phyloP scores from a whole-genome alignment of 2,888 invertebrate species.

The Polietes domitor region DNA sequence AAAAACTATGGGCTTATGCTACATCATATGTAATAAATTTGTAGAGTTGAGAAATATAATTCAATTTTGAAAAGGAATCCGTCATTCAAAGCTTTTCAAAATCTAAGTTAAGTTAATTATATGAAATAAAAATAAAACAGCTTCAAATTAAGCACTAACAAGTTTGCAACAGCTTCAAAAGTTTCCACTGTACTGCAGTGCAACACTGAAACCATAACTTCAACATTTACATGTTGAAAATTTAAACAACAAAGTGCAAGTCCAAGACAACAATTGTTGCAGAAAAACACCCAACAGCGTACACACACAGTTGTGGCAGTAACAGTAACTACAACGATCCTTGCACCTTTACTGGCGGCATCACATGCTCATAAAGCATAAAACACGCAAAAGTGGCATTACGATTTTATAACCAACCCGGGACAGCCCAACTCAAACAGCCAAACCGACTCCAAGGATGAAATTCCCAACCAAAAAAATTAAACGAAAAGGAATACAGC shows the following conservation, averaged over 20 bases:
- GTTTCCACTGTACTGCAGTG: conserved; percentile 4
- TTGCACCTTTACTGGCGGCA: conserved; percentile 64
- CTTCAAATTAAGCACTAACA: too few species aligned
- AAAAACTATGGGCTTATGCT: too few species aligned
- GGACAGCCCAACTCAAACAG: not conserved
- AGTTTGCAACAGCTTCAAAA: not conserved
- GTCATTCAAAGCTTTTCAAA: too few species aligned
- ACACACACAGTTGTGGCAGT: conserved; percentile 12
- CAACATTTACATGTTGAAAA: conserved; percentile 31
- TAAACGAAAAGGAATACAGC: not conserved
- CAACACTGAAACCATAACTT: conserved; percentile 17
- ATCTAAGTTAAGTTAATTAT: too few species aligned
- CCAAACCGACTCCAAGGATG: not conserved
- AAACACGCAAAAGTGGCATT: conserved; percentile 75
- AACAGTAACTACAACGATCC: conserved; percentile 4
- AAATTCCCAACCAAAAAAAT: not conserved
- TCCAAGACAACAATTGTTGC: conserved; percentile 12
- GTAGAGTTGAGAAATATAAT: too few species aligned
- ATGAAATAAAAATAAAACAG: too few species aligned
- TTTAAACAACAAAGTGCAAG: not conserved
- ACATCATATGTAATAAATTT: too few species aligned
- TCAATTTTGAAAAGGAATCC: too few species aligned
- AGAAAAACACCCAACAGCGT: conserved; percentile 11
- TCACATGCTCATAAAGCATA: conserved; percentile 77
- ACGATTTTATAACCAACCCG: conserved; percentile 73